These are phyloP conservation scores for Perdita meconis DNA, from an alignment of 2,888 invertebrate species.

Conservation along the genomic window DNA sequence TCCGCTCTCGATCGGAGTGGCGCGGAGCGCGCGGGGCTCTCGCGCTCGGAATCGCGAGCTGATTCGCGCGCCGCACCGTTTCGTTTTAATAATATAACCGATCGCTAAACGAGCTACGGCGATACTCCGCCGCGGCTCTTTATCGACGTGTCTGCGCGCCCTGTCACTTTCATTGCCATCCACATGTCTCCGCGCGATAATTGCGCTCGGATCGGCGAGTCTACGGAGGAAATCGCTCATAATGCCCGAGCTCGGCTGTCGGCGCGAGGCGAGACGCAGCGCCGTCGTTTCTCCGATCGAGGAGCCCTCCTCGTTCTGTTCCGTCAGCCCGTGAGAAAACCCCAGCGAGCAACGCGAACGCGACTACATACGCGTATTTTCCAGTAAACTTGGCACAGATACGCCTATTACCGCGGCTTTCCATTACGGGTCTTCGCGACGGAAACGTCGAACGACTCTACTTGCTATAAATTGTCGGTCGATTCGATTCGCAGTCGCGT, in stretches of 20 bases:
- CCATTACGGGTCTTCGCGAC: background rate
- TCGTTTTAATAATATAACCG: background rate
- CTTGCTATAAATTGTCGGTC: background rate
- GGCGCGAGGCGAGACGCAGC: conserved; percentile 16
- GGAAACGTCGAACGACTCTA: background rate
- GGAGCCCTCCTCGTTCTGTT: conserved; percentile 24
- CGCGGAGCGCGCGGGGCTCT: no score
- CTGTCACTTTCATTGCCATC: conserved; percentile 74
- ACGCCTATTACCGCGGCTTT: conserved; percentile 8
- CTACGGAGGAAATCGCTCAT: conserved; percentile 48
- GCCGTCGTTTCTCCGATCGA: no score
- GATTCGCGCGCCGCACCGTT: no score
- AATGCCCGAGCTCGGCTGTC: conserved; percentile 37
- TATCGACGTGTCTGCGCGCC: conserved; percentile 39
- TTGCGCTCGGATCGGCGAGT: conserved; percentile 57
- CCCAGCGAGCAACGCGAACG: no score
- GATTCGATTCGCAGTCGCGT: background rate
- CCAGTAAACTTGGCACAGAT: conserved; percentile 35
- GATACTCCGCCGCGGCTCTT: conserved; percentile 31
- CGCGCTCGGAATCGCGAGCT: no score
- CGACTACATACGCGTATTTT: conserved; percentile 2
- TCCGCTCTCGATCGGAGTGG: background rate
- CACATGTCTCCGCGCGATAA: conserved; percentile 70
- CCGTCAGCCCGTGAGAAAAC: conserved; percentile 38
- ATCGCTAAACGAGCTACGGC: background rate